Evolutionary conservation across 2,113 vertebrate genomes (phyloP).

Genomic region (Mystacornis crossleyi): DNA sequence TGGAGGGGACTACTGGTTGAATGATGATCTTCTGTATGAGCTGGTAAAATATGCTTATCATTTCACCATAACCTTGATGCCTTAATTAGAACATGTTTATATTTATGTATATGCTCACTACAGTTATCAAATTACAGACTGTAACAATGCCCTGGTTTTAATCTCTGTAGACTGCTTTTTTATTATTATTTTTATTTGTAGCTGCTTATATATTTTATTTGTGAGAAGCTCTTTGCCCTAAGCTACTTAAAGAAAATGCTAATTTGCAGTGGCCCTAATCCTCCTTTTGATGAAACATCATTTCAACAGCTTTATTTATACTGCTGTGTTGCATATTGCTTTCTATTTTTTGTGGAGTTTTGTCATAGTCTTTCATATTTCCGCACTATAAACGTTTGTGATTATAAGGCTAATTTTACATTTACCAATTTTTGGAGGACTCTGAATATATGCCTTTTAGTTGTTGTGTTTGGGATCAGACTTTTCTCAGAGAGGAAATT

Average conservation of each 20-base stretch:
- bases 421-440: background rate
- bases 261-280: background rate
- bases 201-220: background rate
- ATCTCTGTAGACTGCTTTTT: background rate
- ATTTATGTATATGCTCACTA: background rate
- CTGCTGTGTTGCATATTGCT: background rate
- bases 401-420: background rate
- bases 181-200: background rate
- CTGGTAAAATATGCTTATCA: background rate
- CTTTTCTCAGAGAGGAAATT: background rate
- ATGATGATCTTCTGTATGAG: rapidly evolving
- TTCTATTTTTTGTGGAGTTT: background rate
- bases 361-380: background rate
- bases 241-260: background rate
- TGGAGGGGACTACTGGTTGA: background rate
- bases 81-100: background rate
- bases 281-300: background rate
- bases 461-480: background rate
- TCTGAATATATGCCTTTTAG: background rate
- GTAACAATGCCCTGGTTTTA: background rate
- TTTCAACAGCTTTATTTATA: background rate
- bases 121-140: background rate
- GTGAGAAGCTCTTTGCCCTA: background rate
- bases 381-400: background rate
- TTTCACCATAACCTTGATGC: background rate